Conservation (phyloP, 2,797 vertebrate species). For the Manis pentadactyla region DNA sequence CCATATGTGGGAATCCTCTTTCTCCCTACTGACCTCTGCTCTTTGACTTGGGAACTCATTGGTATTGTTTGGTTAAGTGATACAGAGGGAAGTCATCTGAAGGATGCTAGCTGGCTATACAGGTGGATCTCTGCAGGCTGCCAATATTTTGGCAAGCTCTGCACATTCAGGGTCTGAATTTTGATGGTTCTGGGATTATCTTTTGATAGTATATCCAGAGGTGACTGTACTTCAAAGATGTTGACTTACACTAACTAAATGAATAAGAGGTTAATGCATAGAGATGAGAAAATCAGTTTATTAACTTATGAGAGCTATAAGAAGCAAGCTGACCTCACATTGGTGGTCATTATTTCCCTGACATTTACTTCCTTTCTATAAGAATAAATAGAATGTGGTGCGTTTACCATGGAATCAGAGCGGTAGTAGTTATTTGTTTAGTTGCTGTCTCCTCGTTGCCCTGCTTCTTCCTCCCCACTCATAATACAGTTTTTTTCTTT, state of each 20-base stretch:
- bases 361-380: not conserved
- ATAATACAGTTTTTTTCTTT: not conserved
- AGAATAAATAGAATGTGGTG: not conserved
- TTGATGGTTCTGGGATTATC: not conserved
- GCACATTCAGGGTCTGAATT: not conserved
- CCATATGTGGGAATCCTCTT: not conserved
- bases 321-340: not conserved
- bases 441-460: not conserved
- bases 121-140: fast-evolving
- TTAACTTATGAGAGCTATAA: not conserved
- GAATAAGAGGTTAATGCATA: not conserved
- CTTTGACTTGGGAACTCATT: not conserved
- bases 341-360: not conserved
- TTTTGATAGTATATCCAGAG: not conserved
- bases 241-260: not conserved
- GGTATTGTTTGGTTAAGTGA: not conserved
- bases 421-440: not conserved
- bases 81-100: not conserved
- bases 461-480: not conserved
- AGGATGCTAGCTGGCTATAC: not conserved
- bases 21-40: not conserved
- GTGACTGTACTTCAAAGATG: not conserved
- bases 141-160: not conserved
- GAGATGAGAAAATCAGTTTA: not conserved
- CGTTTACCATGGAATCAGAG: not conserved